Evolutionary conservation across 2,113 vertebrate species (phyloP).

Genomic region (Ailurus styani): DNA sequence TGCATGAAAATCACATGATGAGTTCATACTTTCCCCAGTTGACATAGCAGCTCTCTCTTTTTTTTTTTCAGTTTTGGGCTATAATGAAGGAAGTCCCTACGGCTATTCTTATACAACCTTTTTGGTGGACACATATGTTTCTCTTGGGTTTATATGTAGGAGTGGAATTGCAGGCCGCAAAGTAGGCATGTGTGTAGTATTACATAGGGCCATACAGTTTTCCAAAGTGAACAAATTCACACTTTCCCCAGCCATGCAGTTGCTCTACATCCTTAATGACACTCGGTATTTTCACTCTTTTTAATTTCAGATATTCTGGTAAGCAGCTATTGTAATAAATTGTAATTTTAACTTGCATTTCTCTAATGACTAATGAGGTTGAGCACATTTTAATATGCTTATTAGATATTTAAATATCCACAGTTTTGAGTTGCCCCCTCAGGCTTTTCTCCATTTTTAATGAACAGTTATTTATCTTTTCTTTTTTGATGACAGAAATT

Average conservation of each 20-base stretch:
- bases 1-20: neutral
- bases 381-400: neutral
- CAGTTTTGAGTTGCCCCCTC: neutral
- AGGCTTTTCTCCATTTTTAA: neutral
- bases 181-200: neutral
- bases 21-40: neutral
- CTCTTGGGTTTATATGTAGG: neutral
- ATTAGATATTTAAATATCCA: neutral
- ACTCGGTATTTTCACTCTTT: neutral
- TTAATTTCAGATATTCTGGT: neutral
- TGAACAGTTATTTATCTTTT: neutral
- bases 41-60: neutral
- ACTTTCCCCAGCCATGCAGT: neutral
- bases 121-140: neutral
- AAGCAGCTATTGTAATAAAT: neutral
- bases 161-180: neutral
- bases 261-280: neutral
- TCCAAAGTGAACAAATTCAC: neutral
- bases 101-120: neutral
- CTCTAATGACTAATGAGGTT: neutral
- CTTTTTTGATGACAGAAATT: neutral
- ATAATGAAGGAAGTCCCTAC: neutral
- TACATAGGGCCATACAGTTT: neutral
- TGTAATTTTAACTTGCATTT: neutral
- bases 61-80: neutral